These are phyloP conservation scores for Leptinotarsa defecta DNA, from an alignment of 1,140 invertebrate genomes.

Conservation along the genomic window DNA sequence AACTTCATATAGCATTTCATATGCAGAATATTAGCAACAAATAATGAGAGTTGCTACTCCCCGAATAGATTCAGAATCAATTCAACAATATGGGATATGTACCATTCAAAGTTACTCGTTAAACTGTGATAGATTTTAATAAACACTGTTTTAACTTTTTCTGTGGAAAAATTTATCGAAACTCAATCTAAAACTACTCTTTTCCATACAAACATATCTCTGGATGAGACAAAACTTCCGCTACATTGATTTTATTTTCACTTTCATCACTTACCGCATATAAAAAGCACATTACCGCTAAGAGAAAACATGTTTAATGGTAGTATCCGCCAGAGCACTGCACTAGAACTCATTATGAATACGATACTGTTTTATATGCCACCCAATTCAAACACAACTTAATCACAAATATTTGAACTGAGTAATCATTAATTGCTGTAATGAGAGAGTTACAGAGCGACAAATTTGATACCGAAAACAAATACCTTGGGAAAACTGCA, in stretches of 20 bases:
- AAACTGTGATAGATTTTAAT: no score
- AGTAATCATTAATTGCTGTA: not conserved
- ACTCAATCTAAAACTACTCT: no score
- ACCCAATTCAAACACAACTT: not conserved
- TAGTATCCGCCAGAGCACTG: not conserved
- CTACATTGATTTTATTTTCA: not conserved
- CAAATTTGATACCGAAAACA: not conserved
- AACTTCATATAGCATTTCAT: no score
- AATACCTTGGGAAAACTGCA: not conserved
- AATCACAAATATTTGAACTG: not conserved
- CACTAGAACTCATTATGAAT: conserved; percentile 1
- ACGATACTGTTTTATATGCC: not conserved
- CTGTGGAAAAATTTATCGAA: no score
- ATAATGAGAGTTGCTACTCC: no score
- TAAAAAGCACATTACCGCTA: not conserved
- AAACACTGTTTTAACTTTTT: no score
- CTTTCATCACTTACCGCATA: not conserved
- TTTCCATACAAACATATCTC: no score
- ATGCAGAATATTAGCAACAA: no score
- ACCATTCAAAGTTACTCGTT: no score
- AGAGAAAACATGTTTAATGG: not conserved
- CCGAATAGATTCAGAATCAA: no score
- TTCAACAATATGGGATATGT: no score
- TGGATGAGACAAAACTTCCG: no score
- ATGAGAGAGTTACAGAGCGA: not conserved